Percentiles rank a stretch among this genome's conserved stretches.
phyloP scores from a whole-genome alignment of 2,797 vertebrate species.

The Platyrinchus mystaceus region DNA sequence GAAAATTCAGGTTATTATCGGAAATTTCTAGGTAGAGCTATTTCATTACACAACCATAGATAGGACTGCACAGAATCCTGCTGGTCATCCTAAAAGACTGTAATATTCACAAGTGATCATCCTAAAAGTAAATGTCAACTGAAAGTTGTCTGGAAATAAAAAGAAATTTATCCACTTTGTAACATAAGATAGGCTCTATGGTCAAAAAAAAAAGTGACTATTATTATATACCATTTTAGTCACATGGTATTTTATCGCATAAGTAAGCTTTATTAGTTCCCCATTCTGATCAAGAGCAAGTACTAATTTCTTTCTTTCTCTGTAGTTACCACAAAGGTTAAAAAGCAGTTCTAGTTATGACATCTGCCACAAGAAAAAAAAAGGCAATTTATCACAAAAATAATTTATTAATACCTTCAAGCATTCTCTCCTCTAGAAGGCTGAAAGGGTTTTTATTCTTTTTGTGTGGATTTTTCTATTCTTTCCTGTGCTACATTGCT shows the following conservation, averaged over 20 bases:
- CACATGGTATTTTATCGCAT: not conserved
- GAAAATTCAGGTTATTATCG: not conserved
- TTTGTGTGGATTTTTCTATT: slow-evolving; percentile 15
- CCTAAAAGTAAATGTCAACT: not conserved
- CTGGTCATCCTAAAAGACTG: not conserved
- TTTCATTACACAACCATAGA: not conserved
- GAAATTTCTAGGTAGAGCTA: not conserved
- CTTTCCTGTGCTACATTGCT: slow-evolving; percentile 9
- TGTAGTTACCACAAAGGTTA: not conserved
- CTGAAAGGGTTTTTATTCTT: slow-evolving; percentile 24
- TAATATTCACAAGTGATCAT: not conserved
- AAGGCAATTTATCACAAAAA: slow-evolving; percentile 26
- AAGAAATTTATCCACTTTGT: not conserved
- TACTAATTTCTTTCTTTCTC: slow-evolving; percentile 9
- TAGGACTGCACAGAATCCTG: not conserved
- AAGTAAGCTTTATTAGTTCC: not conserved
- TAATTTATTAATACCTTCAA: slow-evolving; percentile 22
- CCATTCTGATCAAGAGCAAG: not conserved
- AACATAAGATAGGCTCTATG: not conserved
- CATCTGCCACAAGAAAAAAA: not conserved
- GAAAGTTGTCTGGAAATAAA: not conserved
- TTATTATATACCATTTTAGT: not conserved
- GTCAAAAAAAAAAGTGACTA: not conserved
- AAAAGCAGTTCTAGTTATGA: slow-evolving; percentile 10
- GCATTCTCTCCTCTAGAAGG: slow-evolving; percentile 9